These are phyloP conservation scores for Drosophila trichaetosa DNA, from an alignment of 2,888 invertebrate genomes.

Conservation along the genomic window DNA sequence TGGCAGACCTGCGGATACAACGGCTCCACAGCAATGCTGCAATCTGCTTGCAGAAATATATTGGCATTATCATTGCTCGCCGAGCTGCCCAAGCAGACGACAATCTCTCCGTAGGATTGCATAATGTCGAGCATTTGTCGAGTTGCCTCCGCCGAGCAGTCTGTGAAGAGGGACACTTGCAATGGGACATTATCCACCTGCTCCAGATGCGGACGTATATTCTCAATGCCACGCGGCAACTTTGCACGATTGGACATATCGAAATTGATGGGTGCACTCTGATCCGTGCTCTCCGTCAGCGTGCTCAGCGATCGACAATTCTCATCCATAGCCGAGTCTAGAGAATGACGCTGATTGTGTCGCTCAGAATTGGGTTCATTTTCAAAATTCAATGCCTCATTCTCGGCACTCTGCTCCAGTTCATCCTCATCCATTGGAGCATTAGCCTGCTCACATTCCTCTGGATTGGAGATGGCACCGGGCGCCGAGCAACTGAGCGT, in stretches of 20 bases:
- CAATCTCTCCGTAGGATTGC: constrained; percentile 97
- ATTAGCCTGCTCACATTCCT: constrained; percentile 72
- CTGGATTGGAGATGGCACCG: constrained; percentile 89
- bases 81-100: constrained; percentile 96
- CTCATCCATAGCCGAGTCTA: constrained; percentile 86
- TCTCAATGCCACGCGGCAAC: constrained; percentile 97
- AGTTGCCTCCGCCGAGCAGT: constrained; percentile 96
- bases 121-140: constrained; percentile 97
- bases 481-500: constrained; percentile 94
- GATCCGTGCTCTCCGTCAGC: constrained; percentile 95
- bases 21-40: constrained; percentile 96
- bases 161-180: constrained; percentile 98
- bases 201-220: constrained; percentile 97
- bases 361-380: constrained; percentile 37
- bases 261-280: constrained; percentile 95
- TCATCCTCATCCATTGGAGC: constrained; percentile 44
- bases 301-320: constrained; percentile 94
- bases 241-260: constrained; percentile 97
- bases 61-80: constrained; percentile 94
- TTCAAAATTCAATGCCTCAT: constrained; percentile 52
- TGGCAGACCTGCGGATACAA: constrained; percentile 92
- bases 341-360: constrained; percentile 85
- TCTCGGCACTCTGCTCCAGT: constrained; percentile 35
- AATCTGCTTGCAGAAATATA: constrained; percentile 97
- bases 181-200: constrained; percentile 98